These are phyloP conservation scores for Gymnorhina tibicen DNA, from an alignment of 2,113 vertebrate genomes.

Conservation along the genomic window DNA sequence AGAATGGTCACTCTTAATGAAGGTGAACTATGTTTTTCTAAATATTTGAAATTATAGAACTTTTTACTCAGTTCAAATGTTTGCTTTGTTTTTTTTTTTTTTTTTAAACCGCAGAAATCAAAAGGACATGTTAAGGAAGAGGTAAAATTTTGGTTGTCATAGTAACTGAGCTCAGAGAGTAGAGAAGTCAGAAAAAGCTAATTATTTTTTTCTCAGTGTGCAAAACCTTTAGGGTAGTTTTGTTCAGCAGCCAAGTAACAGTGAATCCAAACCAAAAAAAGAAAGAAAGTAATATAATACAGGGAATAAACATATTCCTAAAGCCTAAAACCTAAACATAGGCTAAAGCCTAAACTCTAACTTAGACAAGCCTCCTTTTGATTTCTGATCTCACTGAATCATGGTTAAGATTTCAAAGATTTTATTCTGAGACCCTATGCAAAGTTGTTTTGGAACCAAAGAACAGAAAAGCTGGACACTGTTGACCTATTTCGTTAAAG, in stretches of 20 bases:
- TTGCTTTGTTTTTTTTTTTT: not conserved
- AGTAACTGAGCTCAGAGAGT: not conserved
- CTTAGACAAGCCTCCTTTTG: not conserved
- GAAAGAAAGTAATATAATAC: not conserved
- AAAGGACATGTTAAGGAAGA: not conserved
- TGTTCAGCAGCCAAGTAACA: not conserved
- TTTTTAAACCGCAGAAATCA: not conserved
- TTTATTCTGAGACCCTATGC: not conserved
- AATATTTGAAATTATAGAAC: not conserved
- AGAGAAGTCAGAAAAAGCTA: not conserved
- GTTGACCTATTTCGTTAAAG: not conserved
- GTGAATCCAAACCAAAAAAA: not conserved
- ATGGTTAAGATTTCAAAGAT: not conserved
- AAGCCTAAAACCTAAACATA: not conserved
- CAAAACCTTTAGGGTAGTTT: not conserved
- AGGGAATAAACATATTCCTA: not conserved
- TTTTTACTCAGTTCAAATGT: not conserved
- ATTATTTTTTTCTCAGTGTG: not conserved
- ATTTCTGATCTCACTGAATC: not conserved
- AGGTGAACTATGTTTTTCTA: not conserved
- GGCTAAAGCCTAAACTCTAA: not conserved
- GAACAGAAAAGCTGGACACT: not conserved
- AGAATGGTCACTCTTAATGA: not conserved
- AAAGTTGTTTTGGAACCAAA: not conserved
- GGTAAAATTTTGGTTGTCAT: conserved; percentile 14